phyloP scores from a whole-genome alignment of 1,140 invertebrate species.

The Orius laevigatus region DNA sequence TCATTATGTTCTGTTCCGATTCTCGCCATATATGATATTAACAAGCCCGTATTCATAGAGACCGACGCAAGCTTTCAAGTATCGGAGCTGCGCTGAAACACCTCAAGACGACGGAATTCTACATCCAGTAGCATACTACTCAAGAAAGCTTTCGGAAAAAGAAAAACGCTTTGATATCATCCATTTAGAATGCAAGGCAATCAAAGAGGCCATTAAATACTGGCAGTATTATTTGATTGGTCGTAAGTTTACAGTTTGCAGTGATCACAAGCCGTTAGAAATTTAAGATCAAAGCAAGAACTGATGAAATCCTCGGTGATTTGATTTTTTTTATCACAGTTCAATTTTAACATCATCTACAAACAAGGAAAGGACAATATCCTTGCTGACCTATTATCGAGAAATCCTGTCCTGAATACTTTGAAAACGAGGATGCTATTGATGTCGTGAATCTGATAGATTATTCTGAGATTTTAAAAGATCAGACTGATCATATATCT shows the following conservation, averaged over 20 bases:
- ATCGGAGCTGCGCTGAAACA: conserved; percentile 27
- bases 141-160: conserved; percentile 3
- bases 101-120: conserved; percentile 20
- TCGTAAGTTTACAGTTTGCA: conserved; percentile 12
- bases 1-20: conserved; percentile 24
- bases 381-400: conserved; percentile 9
- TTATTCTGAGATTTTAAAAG: neutral
- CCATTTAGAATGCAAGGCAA: conserved; percentile 20
- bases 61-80: conserved; percentile 24
- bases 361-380: conserved; percentile 13
- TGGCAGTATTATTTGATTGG: conserved; percentile 19
- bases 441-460: conserved; percentile 4
- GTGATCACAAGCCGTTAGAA: conserved; percentile 18
- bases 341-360: conserved; percentile 14
- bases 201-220: conserved; percentile 19
- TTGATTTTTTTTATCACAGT: conserved; percentile 16
- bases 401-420: conserved; percentile 7
- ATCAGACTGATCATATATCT: conserved; percentile 1
- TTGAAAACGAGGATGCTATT: conserved; percentile 5
- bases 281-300: conserved; percentile 15
- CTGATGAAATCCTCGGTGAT: conserved; percentile 15
- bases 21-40: conserved; percentile 23
- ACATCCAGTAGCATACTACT: conserved; percentile 19
- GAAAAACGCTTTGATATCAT: conserved; percentile 21
- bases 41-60: conserved; percentile 24